Conservation (phyloP, 2,113 vertebrate genomes). For the Epinephelus moara region DNA sequence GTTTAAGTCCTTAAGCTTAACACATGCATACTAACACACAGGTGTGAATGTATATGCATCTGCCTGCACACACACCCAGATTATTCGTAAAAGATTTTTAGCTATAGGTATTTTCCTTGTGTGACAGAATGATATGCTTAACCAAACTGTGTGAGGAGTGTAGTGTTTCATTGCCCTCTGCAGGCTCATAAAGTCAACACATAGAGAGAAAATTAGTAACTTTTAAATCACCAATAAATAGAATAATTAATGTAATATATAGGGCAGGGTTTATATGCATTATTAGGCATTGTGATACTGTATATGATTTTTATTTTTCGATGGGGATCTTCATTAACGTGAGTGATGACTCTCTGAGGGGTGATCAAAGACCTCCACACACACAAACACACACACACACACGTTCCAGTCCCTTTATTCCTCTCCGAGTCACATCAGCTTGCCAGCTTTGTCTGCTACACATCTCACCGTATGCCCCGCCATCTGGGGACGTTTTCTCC, state of each 20-base stretch:
- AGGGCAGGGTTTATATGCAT: background rate
- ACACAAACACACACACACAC: conserved; percentile 29
- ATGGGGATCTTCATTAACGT: conserved; percentile 22
- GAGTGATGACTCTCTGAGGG: conserved; percentile 29
- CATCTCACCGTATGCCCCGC: conserved; percentile 72
- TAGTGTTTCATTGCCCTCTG: conserved; percentile 69
- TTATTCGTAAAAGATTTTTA: background rate
- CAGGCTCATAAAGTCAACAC: conserved; percentile 51
- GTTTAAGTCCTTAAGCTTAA: conserved; percentile 7
- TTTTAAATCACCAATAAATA: background rate
- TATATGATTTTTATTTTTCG: background rate
- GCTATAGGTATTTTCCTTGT: background rate
- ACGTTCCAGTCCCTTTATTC: conserved; percentile 44
- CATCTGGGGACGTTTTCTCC: conserved; percentile 70
- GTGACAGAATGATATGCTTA: conserved; percentile 4
- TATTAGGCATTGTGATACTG: background rate
- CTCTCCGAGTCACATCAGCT: conserved; percentile 64
- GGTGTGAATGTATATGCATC: background rate
- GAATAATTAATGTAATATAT: background rate
- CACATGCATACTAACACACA: background rate
- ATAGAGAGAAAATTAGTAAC: background rate
- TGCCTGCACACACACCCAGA: background rate
- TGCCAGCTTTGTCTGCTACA: conserved; percentile 67
- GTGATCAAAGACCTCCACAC: conserved; percentile 49
- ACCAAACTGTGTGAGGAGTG: background rate